Conservation (phyloP, 2,113 vertebrate species). For the Corvus cornix region DNA sequence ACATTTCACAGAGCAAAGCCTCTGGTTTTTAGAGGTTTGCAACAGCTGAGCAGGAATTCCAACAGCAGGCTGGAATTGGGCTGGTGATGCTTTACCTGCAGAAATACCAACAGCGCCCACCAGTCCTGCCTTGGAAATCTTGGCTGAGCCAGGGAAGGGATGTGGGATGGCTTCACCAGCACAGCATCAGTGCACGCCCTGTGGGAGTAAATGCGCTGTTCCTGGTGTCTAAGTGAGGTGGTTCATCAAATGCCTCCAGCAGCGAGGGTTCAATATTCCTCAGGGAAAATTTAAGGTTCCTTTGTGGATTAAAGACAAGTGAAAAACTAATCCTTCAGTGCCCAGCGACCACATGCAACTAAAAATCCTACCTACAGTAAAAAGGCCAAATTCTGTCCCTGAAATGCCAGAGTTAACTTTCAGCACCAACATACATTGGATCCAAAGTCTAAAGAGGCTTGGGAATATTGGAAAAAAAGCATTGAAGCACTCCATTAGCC, state of each 20-base stretch:
- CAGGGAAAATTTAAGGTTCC: not conserved
- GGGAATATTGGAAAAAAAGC: not conserved
- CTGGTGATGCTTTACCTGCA: not conserved
- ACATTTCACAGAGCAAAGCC: not conserved
- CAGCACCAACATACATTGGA: not conserved
- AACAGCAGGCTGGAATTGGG: no score
- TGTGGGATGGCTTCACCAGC: not conserved
- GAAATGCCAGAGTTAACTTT: not conserved
- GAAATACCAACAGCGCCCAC: not conserved
- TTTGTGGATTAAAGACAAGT: not conserved
- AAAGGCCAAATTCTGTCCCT: not conserved
- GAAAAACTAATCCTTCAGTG: not conserved
- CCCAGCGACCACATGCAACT: rapidly evolving
- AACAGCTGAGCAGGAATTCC: not conserved
- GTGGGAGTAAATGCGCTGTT: rapidly evolving
- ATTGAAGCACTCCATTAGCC: not conserved
- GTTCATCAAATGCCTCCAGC: not conserved
- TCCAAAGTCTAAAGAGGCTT: not conserved
- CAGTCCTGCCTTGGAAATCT: not conserved
- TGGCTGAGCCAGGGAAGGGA: not conserved
- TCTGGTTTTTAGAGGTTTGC: not conserved
- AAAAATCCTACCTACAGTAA: not conserved
- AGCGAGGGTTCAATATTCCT: not conserved
- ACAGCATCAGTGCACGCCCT: rapidly evolving
- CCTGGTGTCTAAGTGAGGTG: not conserved